A percentile compares a stretch with the other conserved stretches of the same genome.
These are phyloP conservation scores for Callithrix jacchus DNA, from an alignment of 2,113 vertebrate species.

Conservation along the genomic window DNA sequence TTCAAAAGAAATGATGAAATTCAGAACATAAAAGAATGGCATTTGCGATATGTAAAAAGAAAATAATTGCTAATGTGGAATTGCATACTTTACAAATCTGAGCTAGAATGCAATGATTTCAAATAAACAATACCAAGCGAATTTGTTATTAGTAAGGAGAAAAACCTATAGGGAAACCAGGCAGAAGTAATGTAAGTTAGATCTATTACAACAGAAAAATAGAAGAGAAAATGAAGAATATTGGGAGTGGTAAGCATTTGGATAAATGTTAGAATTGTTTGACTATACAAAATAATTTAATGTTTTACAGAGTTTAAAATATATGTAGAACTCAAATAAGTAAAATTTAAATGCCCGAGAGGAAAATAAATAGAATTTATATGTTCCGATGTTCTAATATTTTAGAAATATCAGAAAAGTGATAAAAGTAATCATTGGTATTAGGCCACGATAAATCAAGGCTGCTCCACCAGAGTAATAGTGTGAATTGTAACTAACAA, in stretches of 20 bases:
- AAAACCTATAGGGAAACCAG: not conserved
- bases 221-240: not conserved
- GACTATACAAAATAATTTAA: not conserved
- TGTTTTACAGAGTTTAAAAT: not conserved
- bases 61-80: not conserved
- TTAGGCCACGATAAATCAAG: not conserved
- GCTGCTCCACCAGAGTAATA: not conserved
- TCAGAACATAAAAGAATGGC: not conserved
- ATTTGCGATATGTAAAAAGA: not conserved
- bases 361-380: not conserved
- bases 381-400: not conserved
- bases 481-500: not conserved
- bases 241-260: not conserved
- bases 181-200: not conserved
- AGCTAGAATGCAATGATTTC: not conserved
- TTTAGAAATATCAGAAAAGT: not conserved
- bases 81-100: not conserved
- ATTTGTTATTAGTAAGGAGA: not conserved
- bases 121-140: not conserved
- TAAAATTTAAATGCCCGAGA: not conserved
- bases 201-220: not conserved
- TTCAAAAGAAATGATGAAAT: not conserved
- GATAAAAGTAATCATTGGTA: not conserved
- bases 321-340: not conserved
- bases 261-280: not conserved